Conservation (phyloP, 2,797 vertebrate species). For the Typhlichthys eigenmanni region DNA sequence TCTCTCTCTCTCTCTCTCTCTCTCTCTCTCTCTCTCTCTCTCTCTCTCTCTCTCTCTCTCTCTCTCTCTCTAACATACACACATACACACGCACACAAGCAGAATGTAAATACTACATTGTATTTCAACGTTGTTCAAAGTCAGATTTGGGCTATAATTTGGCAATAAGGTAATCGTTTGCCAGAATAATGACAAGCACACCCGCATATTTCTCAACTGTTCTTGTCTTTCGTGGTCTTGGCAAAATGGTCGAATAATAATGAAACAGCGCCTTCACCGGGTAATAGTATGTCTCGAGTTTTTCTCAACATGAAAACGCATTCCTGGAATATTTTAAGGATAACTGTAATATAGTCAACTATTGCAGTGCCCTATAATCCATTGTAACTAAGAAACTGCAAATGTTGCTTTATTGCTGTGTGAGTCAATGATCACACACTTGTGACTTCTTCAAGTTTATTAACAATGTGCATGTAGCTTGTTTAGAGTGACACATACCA, state of each 20-base stretch:
- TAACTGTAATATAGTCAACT: slow-evolving; percentile 66
- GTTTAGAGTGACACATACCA: too few relatives aligned
- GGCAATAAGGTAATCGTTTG: not conserved
- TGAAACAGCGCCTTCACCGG: slow-evolving; percentile 66
- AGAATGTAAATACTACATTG: too few relatives aligned
- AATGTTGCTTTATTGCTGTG: slow-evolving; percentile 33
- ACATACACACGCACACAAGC: too few relatives aligned
- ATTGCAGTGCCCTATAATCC: slow-evolving; percentile 64
- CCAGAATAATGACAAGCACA: not conserved
- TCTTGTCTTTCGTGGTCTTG: not conserved
- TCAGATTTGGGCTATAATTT: too few relatives aligned
- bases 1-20: too few relatives aligned
- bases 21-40: too few relatives aligned
- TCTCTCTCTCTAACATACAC: too few relatives aligned
- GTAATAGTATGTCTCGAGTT: slow-evolving; percentile 18
- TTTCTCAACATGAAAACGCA: slow-evolving; percentile 47
- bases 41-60: too few relatives aligned
- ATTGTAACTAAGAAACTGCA: slow-evolving; percentile 43
- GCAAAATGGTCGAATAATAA: not conserved
- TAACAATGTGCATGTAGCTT: too few relatives aligned
- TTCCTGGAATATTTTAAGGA: slow-evolving; percentile 72
- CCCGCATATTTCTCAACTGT: not conserved
- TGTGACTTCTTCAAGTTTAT: too few relatives aligned
- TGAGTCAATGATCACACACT: not conserved
- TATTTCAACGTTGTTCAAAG: too few relatives aligned